Percentiles rank a stretch among this genome's conserved stretches.
phyloP scores from a whole-genome alignment of 2,888 invertebrate genomes.

The Ellobium chinense region DNA sequence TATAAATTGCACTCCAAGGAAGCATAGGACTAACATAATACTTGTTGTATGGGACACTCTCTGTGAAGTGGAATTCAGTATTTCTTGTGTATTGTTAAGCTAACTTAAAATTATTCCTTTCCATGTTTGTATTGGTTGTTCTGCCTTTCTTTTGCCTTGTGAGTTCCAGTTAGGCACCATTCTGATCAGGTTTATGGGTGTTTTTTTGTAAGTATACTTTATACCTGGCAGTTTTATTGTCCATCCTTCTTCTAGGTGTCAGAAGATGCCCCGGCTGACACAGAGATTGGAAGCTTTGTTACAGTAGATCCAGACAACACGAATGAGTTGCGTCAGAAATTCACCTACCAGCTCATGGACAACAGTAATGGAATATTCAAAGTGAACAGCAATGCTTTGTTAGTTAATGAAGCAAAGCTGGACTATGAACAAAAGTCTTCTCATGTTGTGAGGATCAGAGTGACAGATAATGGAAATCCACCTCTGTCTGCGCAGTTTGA shows the following conservation, averaged over 20 bases:
- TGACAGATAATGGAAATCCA: slow-evolving; percentile 54
- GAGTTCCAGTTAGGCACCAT: too few relatives aligned
- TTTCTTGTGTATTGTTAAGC: too few relatives aligned
- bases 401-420: slow-evolving; percentile 48
- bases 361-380: slow-evolving; percentile 47
- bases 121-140: too few relatives aligned
- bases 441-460: slow-evolving; percentile 47
- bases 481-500: slow-evolving; percentile 42
- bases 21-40: too few relatives aligned
- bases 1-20: too few relatives aligned
- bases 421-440: slow-evolving; percentile 50
- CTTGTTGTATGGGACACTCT: too few relatives aligned
- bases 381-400: slow-evolving; percentile 40
- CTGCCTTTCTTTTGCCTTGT: too few relatives aligned
- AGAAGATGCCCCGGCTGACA: slow-evolving; percentile 47
- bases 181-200: too few relatives aligned
- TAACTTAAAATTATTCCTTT: too few relatives aligned
- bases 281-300: slow-evolving; percentile 49
- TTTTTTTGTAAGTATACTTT: not conserved
- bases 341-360: slow-evolving; percentile 51
- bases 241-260: slow-evolving; percentile 52
- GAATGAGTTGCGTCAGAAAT: slow-evolving; percentile 48
- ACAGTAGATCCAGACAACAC: slow-evolving; percentile 55
- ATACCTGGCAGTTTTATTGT: not conserved
- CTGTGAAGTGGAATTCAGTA: too few relatives aligned